Percentiles rank a stretch among this genome's conserved stretches.
These are phyloP conservation scores for Hystrix cristata DNA, from an alignment of 2,113 vertebrate genomes.

Conservation along the genomic window DNA sequence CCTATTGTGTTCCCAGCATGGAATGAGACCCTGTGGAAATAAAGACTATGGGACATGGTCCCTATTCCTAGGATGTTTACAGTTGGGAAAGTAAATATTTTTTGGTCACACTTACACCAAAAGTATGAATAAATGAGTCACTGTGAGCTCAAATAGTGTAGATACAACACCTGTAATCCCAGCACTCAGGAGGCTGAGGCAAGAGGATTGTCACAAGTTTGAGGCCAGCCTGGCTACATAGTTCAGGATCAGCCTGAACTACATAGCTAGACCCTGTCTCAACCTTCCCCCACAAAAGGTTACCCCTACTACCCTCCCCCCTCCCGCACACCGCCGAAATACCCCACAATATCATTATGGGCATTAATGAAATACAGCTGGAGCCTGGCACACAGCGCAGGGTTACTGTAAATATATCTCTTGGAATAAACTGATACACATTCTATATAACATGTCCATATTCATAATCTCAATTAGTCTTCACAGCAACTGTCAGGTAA, in stretches of 20 bases:
- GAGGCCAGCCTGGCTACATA: too few relatives aligned
- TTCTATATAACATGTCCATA: not conserved
- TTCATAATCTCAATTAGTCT: conserved; percentile 18
- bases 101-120: not conserved
- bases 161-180: too few relatives aligned
- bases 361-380: not conserved
- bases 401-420: not conserved
- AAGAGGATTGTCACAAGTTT: too few relatives aligned
- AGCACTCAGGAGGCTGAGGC: too few relatives aligned
- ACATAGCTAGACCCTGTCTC: too few relatives aligned
- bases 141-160: not conserved
- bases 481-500: not conserved
- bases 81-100: conserved; percentile 14
- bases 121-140: conserved; percentile 3
- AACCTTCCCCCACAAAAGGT: not conserved
- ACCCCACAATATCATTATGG: not conserved
- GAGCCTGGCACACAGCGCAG: not conserved
- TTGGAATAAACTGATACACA: not conserved
- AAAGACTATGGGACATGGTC: not conserved
- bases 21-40: not conserved
- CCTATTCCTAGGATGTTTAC: not conserved
- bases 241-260: too few relatives aligned
- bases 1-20: not conserved
- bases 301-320: not conserved
- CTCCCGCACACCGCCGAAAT: not conserved